Conservation (phyloP, 2,113 vertebrate species). For the Paralichthys olivaceus region DNA sequence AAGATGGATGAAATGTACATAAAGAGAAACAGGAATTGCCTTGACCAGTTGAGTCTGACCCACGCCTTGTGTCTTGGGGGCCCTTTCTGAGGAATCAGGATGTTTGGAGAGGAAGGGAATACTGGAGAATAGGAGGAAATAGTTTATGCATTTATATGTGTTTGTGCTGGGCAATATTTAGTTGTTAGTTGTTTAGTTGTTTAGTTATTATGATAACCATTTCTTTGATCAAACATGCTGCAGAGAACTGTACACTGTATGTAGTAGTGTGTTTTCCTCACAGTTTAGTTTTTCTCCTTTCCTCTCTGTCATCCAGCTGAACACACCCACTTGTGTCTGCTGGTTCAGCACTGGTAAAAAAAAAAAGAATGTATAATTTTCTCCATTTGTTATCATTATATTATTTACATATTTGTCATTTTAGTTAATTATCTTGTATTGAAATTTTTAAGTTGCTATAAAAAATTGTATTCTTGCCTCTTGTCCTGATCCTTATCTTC, state of each 20-base stretch:
- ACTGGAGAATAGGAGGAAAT: slow-evolving; percentile 58
- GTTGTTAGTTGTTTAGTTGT: no score
- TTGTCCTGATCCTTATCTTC: slow-evolving; percentile 24
- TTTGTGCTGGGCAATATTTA: neutral
- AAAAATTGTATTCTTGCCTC: slow-evolving; percentile 31
- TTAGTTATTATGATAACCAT: slow-evolving; percentile 22
- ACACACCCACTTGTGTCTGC: slow-evolving; percentile 4
- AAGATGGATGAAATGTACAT: neutral
- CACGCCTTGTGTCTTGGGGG: slow-evolving; percentile 44
- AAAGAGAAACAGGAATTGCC: slow-evolving; percentile 25
- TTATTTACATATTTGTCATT: neutral
- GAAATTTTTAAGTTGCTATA: neutral
- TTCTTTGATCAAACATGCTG: neutral
- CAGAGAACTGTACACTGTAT: neutral
- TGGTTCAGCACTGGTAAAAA: slow-evolving; percentile 29
- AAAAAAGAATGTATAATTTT: neutral
- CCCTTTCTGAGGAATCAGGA: slow-evolving; percentile 60
- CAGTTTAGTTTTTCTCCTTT: slow-evolving; percentile 52
- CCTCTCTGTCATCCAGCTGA: slow-evolving; percentile 43
- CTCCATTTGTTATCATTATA: neutral
- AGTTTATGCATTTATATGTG: neutral
- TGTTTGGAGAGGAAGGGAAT: slow-evolving; percentile 78
- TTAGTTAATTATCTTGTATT: neutral
- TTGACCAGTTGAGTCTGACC: slow-evolving; percentile 30
- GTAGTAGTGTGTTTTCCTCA: slow-evolving; percentile 32